Evolutionary conservation across 2,888 invertebrate genomes (phyloP).

Genomic region (Mayetiola destructor): DNA sequence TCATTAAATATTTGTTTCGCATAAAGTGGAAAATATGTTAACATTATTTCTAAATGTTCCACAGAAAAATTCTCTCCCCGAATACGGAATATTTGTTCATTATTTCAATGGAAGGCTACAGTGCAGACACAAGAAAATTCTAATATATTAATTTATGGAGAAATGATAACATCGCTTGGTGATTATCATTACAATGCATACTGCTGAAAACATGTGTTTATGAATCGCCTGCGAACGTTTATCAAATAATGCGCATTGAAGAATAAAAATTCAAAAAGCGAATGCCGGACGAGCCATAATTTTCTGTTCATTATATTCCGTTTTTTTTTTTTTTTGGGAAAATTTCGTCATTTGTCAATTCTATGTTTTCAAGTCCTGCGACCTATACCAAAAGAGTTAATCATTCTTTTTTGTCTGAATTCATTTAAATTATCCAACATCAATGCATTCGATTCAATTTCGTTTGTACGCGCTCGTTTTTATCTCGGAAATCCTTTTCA

Average conservation of each 20-base stretch:
- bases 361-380: neutral
- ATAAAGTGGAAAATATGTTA: too few species aligned
- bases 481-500: neutral
- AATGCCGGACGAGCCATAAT: neutral
- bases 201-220: neutral
- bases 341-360: neutral
- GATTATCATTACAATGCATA: constrained; percentile 5
- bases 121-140: neutral
- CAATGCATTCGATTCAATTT: too few species aligned
- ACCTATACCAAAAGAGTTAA: neutral
- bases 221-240: neutral
- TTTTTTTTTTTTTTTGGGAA: neutral
- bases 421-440: too few species aligned
- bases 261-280: too few species aligned
- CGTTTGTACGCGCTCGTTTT: neutral
- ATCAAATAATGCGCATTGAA: too few species aligned
- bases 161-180: constrained; percentile 7
- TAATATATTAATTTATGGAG: neutral
- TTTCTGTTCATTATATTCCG: constrained; percentile 6
- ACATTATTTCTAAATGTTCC: too few species aligned
- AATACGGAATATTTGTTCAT: too few species aligned
- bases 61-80: too few species aligned
- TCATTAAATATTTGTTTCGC: too few species aligned
- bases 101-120: too few species aligned
- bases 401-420: constrained; percentile 2